Base-by-base conservation (phyloP, 2,797 vertebrate genomes). In the Nannoperca australis region DNA sequence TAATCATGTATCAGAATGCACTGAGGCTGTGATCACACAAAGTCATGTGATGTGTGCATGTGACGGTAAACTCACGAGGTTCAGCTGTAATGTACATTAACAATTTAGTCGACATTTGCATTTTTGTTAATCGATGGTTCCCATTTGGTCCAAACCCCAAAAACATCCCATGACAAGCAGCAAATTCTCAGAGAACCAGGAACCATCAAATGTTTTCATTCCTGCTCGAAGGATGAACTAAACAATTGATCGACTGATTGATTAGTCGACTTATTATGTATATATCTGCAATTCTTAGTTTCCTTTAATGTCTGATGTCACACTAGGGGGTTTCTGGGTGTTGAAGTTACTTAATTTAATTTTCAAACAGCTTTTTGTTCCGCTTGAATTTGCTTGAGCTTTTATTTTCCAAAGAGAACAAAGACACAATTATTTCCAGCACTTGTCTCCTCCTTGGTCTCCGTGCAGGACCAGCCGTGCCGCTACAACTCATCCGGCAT, bases 401-500 rank as follows among this genome's bases (percentile, higher is more conserved):
- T 15, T 38, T 27, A 27, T 18, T 38, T 22, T 4, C 17, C 0
- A 7, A 47, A 40, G 14, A 58, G 8, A 56, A 65, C 3, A 59
- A 13, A 38, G 34, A 65, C 1, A 18, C 5, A 27, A 0, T n/a
- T 18, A 22, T n/a, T 36, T 32, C 9, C 2, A 15, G 0, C 1
- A 0, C 34, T 49, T 3, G 38, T 9, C 22, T 18, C 34, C n/a
- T 44, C 24, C 2, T 36, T 45, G 32, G 5, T 56, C 42, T 24
- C 3, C 53, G 34, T 76, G 0, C 89, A 99, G 98, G 96, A 97
- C 0, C 91, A 97, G 91, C 92, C 89, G 53, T 99, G 98, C 76
- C 96, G 94, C 88, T 99, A 97, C 91, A 97, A 93, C 58, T 88
- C 94, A 11, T 93, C 95, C 0, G 97, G 95, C 20, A 96, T 95